Base-by-base conservation (phyloP, 64 coral and sea anemone species). In the Pocillopora verrucosa region DNA sequence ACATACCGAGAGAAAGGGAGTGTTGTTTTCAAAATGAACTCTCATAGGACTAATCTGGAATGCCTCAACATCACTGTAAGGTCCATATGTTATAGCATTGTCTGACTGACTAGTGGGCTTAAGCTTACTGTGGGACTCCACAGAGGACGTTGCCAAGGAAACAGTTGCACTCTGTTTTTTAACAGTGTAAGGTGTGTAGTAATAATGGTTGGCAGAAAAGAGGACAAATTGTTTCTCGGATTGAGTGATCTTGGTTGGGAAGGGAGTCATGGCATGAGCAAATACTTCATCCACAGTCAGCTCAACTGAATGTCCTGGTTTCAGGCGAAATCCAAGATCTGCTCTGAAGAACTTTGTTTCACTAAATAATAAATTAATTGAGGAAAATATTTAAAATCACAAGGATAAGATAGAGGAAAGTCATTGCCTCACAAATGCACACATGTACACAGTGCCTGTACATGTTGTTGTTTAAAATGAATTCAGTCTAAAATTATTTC, bases 21-120 rank as follows among this genome's bases (percentile, higher is more conserved):
- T 93, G 73, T 95, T 99, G 41, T 99, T 99, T 36, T 99, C 97
- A 93, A 95, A 99, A 61, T 99, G 97, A 58, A 99, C 86, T 26
- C 90, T 99, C 97, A 99, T 95, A 3, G 93, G 77, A 30, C 80
- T 92, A 11, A 76, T 77, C 22, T 95, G 87, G 62, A 93, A 89
- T 1, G 97, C 64, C 24, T 76, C 88, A 12, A 91, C 79, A 91
- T 99, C 91, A 81, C 65, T 88, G 68, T 99, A 99, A 26, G 97
- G 97, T 9, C 97, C 97, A 80, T 95, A 95, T 9, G 88, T 93
- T 19, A 99, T 67, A 4, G 84, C 88, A 37, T 89, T 95, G 36
- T 99, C 97, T 60, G 90, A 89, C 10, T 91, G 88, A 36, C 91
- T 91, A 1, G 88, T 59, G 20, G 97, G 97, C 63, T 99, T 99